phyloP scores from a whole-genome alignment of 2,113 vertebrate species.

The Pelusios castaneus region DNA sequence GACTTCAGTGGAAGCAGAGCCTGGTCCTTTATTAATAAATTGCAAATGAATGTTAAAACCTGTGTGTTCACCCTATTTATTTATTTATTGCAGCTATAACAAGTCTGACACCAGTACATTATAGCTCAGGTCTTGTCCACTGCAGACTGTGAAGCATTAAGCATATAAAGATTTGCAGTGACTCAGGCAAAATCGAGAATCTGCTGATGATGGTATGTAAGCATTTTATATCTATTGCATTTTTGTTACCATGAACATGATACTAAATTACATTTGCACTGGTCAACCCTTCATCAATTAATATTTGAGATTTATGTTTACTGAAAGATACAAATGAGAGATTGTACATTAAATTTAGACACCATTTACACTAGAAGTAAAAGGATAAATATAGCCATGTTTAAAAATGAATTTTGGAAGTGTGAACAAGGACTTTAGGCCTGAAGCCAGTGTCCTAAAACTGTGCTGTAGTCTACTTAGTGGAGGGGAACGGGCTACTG shows the following conservation, averaged over 20 bases:
- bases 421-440: background rate
- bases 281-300: background rate
- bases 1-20: background rate
- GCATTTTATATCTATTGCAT: fast-evolving
- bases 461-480: background rate
- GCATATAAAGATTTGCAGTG: fast-evolving
- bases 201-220: background rate
- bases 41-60: conserved; percentile 28
- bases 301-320: background rate
- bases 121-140: background rate
- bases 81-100: background rate
- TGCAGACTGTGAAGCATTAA: background rate
- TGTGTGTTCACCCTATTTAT: background rate
- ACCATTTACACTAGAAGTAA: background rate
- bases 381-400: background rate
- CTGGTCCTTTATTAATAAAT: background rate
- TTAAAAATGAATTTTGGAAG: background rate
- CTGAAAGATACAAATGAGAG: background rate
- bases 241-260: background rate
- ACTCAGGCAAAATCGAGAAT: background rate
- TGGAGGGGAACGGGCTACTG: background rate
- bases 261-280: background rate
- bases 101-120: background rate
- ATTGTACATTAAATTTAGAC: background rate
- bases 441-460: background rate